A percentile compares a stretch with the other conserved stretches of the same genome.
Conservation (phyloP, 2,113 vertebrate genomes). For the Alligator sinensis region DNA sequence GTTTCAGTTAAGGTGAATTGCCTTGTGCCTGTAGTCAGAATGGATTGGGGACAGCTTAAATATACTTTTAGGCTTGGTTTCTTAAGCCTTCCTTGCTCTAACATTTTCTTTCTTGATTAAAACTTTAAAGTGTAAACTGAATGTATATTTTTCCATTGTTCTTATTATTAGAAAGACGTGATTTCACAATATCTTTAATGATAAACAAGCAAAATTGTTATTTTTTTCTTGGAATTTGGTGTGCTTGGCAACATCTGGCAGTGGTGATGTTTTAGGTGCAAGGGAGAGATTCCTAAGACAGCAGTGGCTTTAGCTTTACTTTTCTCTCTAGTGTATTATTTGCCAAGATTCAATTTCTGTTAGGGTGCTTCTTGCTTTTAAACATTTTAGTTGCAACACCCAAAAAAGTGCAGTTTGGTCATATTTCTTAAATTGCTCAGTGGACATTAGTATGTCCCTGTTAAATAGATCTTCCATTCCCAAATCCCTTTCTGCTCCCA, state of each 20-base stretch:
- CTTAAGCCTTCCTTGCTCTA: not conserved
- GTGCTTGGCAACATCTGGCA: not conserved
- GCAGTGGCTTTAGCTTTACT: not conserved
- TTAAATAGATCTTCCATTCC: conserved; percentile 43
- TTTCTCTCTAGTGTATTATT: not conserved
- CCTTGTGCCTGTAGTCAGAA: not conserved
- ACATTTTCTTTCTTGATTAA: not conserved
- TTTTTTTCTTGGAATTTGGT: not conserved
- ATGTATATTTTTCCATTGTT: not conserved
- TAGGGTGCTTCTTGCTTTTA: not conserved
- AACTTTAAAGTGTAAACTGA: not conserved
- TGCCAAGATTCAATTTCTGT: not conserved
- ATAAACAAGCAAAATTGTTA: not conserved
- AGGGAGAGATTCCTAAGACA: not conserved
- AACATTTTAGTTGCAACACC: conserved; percentile 2
- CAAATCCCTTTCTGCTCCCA: conserved; percentile 56
- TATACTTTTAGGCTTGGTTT: not conserved
- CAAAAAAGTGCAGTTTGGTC: not conserved
- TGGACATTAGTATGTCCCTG: conserved; percentile 33
- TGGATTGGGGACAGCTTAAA: not conserved
- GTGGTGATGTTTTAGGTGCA: not conserved
- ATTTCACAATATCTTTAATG: not conserved
- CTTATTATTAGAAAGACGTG: not conserved
- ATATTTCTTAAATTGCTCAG: conserved; percentile 24
- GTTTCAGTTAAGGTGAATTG: not conserved